phyloP scores from a whole-genome alignment of 2,113 vertebrate genomes.

The Chrysochloris asiatica region DNA sequence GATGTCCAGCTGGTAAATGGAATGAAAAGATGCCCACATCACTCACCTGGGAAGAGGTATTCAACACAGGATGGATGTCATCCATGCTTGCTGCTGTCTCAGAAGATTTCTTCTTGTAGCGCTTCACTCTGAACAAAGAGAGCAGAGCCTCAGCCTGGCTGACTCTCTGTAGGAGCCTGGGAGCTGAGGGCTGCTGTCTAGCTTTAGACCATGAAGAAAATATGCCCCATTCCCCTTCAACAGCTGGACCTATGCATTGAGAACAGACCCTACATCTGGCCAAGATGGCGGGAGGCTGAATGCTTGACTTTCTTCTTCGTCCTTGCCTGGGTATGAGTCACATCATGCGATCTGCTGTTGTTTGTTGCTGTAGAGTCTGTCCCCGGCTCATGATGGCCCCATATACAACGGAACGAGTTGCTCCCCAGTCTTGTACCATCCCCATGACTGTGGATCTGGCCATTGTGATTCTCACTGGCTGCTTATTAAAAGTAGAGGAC shows the following conservation, averaged over 20 bases:
- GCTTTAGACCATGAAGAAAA: neutral
- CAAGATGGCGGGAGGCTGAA: neutral
- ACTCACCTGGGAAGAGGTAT: neutral
- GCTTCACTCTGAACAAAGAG: conserved; percentile 39
- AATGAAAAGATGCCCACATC: fast-evolving
- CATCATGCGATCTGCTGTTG: neutral
- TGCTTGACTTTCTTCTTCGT: neutral
- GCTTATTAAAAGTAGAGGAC: neutral
- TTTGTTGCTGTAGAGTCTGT: neutral
- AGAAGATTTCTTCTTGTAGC: neutral
- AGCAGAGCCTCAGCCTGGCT: neutral
- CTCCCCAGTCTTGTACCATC: neutral
- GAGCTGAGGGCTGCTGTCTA: fast-evolving
- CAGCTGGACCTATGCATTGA: fast-evolving
- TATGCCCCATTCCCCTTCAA: neutral
- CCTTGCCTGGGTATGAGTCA: neutral
- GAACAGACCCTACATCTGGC: neutral
- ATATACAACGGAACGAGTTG: neutral
- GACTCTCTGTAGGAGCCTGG: fast-evolving
- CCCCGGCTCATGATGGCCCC: neutral
- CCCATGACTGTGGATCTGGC: neutral
- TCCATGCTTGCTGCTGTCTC: fast-evolving
- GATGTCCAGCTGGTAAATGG: neutral
- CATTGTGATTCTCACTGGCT: neutral
- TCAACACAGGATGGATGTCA: fast-evolving